Conservation (phyloP, 2,888 invertebrate genomes). For the Caenorhabditis panamensis region DNA sequence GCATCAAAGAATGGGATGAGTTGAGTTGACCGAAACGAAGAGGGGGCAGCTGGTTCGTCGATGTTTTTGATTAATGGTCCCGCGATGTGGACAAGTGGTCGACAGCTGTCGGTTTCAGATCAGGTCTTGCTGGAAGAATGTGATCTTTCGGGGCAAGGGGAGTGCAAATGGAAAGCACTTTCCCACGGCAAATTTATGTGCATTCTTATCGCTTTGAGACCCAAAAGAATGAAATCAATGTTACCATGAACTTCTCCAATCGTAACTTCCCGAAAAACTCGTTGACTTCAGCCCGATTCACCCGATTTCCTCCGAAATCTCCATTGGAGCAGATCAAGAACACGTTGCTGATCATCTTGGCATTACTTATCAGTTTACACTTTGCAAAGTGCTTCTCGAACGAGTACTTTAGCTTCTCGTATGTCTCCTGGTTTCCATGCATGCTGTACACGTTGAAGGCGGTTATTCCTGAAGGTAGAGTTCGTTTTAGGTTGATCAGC, state of each 20-base stretch:
- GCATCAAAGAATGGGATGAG: slow-evolving; percentile 42
- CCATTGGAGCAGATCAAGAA: slow-evolving; percentile 32
- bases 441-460: slow-evolving; percentile 28
- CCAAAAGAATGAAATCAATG: too few species aligned
- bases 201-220: neutral
- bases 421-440: neutral
- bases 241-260: slow-evolving; percentile 26
- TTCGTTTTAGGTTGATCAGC: neutral
- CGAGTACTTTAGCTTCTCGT: neutral
- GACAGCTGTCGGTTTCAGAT: slow-evolving; percentile 24
- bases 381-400: slow-evolving; percentile 21
- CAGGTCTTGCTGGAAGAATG: slow-evolving; percentile 35
- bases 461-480: slow-evolving; percentile 20
- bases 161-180: slow-evolving; percentile 8
- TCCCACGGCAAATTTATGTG: neutral
- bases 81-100: neutral
- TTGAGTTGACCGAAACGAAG: slow-evolving; percentile 29
- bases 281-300: slow-evolving; percentile 1
- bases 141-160: neutral
- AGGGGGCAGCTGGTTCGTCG: slow-evolving; percentile 34
- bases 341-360: slow-evolving; percentile 20
- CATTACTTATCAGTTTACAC: neutral
- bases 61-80: slow-evolving; percentile 42
- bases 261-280: slow-evolving; percentile 5
- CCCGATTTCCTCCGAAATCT: neutral